Base-by-base conservation (phyloP, 1,140 invertebrate genomes). In the Drosophila asahinai region DNA sequence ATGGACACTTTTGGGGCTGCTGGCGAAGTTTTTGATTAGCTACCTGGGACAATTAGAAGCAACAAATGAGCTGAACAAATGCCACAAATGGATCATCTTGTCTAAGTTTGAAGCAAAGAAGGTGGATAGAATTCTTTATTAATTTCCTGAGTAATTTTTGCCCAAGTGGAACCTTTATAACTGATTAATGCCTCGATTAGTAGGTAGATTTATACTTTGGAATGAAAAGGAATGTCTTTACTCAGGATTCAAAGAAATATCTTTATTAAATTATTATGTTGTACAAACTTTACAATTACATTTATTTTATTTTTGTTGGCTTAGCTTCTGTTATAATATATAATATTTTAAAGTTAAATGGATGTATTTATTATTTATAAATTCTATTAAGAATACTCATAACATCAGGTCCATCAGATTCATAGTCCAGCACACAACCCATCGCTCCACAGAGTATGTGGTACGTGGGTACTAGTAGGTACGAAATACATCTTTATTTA, bases 1-100 rank as follows among this genome's bases (percentile, higher is more conserved):
- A 72, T 63, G 76, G 65, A 79, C 76, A 72, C 55, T 77, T 77
- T 38, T 43, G 75, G 73, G 75, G 42, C 57, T 57, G 51, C 22
- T 66, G 54, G 49, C 22, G 40, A 47, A 40, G 47, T 67, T 52
- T 49, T 49, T 72, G 48, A 71, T 71, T 70, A 71, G 52, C 49
- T 55, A 71, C 67, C 67, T 71, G 67, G 40, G 48, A 45, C 38
- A 66, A 58, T 66, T 66, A 61, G 58, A 45, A 25, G 25, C 66
- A 55, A 42, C 67, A 71, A 71, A 71, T 71, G 49, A 70, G 67
- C 33, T 57, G 40, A 71, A 52, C 67, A 71, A 71, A 71, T 71
- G 64, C 64, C 25, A 51, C 67, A 55, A 48, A 71, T 71, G 64
- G 67, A 71, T 71, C 64, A 70, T 47, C 49, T 67, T 67, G 45